Percentiles rank a stretch among this genome's conserved stretches.
phyloP scores from a whole-genome alignment of 1,140 invertebrate genomes.

The Papilio helenus region DNA sequence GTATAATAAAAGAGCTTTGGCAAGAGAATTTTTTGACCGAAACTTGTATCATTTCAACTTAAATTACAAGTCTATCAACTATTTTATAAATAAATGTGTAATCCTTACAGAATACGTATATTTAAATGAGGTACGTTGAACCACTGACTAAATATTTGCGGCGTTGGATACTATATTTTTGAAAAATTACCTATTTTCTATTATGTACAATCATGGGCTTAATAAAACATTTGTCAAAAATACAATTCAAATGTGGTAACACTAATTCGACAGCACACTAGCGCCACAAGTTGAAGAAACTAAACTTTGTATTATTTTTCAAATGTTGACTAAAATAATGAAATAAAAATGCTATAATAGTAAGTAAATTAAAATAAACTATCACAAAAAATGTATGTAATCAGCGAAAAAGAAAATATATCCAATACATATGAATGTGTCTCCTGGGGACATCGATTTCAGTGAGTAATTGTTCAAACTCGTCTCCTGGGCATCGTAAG shows the following conservation, averaged over 20 bases:
- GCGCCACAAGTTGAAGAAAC: background rate
- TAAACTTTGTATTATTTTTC: background rate
- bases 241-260: background rate
- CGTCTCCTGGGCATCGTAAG: slow-evolving; percentile 1
- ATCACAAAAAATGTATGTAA: background rate
- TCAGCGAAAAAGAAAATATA: background rate
- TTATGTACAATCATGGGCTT: slow-evolving; percentile 62
- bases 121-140: slow-evolving; percentile 81
- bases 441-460: background rate
- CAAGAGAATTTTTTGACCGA: slow-evolving; percentile 55
- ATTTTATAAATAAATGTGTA: slow-evolving; percentile 67
- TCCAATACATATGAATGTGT: background rate
- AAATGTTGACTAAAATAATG: background rate
- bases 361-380: background rate
- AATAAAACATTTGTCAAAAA: slow-evolving; percentile 47
- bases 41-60: slow-evolving; percentile 49
- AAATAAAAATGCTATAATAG: background rate
- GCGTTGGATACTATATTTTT: slow-evolving; percentile 54
- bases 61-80: slow-evolving; percentile 47
- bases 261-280: slow-evolving; percentile 35
- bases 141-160: slow-evolving; percentile 74
- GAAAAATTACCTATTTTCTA: slow-evolving; percentile 61
- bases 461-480: background rate
- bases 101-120: slow-evolving; percentile 68
- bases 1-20: slow-evolving; percentile 52